Evolutionary conservation across 2,797 vertebrate genomes (phyloP).

Genomic region (Tolypeutes matacus): DNA sequence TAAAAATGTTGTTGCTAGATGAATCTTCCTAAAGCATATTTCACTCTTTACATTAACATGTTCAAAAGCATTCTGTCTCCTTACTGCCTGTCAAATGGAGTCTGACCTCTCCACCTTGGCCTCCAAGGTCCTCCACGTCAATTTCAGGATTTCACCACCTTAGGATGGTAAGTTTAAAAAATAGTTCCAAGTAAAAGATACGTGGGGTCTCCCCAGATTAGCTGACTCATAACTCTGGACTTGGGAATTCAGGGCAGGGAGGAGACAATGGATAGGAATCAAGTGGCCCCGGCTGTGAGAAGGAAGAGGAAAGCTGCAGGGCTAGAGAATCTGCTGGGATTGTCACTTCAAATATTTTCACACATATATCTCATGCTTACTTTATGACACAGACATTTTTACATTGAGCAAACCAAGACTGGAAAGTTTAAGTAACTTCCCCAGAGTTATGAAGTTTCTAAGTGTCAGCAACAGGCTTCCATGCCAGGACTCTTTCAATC

Average conservation of each 20-base stretch:
- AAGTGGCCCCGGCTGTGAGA: neutral
- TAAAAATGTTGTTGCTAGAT: neutral
- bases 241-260: neutral
- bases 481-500: neutral
- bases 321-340: neutral
- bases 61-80: neutral
- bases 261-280: neutral
- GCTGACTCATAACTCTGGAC: neutral
- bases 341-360: neutral
- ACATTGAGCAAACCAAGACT: conserved; percentile 1
- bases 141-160: neutral
- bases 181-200: conserved; percentile 39
- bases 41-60: neutral
- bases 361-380: neutral
- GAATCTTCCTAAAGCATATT: neutral
- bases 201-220: neutral
- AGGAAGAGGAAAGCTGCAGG: neutral
- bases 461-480: conserved; percentile 22
- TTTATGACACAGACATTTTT: conserved; percentile 39
- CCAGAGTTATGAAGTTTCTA: neutral
- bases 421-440: neutral
- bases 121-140: neutral
- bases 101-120: neutral
- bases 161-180: conserved; percentile 2
- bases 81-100: neutral